Conservation (phyloP, 2,797 vertebrate species). For the Choloepus didactylus region DNA sequence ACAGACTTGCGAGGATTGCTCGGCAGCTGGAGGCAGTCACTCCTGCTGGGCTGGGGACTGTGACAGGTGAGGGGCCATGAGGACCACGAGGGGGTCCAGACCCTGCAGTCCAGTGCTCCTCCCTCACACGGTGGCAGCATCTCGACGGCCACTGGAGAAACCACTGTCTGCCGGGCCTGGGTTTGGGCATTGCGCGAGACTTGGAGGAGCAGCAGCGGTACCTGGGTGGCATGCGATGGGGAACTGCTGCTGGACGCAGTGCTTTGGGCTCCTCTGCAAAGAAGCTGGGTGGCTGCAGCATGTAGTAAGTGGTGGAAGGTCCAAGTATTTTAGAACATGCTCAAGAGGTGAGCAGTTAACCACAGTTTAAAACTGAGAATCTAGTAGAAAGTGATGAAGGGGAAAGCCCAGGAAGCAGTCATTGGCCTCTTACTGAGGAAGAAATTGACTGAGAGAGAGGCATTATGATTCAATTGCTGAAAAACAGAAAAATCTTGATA, state of each 20-base stretch:
- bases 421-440: too few relatives aligned
- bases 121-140: background rate
- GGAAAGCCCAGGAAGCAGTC: too few relatives aligned
- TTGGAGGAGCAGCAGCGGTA: conserved; percentile 23
- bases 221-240: conserved; percentile 94
- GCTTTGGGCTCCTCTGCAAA: conserved; percentile 91
- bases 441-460: too few relatives aligned
- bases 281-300: conserved; percentile 93
- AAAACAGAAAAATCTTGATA: too few relatives aligned
- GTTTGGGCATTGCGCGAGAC: conserved; percentile 55
- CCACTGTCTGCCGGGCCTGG: conserved; percentile 59
- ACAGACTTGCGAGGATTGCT: background rate
- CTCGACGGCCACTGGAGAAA: background rate
- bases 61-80: background rate
- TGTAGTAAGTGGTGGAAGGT: conserved; percentile 92
- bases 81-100: background rate
- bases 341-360: too few relatives aligned
- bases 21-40: background rate
- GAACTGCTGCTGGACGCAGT: conserved; percentile 96
- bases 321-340: too few relatives aligned
- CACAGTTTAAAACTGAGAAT: too few relatives aligned
- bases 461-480: too few relatives aligned
- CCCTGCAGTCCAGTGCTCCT: background rate
- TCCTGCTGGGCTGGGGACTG: fast-evolving
- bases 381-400: too few relatives aligned